phyloP scores from a whole-genome alignment of 2,888 invertebrate genomes.

The Lacanobia wlatinum region DNA sequence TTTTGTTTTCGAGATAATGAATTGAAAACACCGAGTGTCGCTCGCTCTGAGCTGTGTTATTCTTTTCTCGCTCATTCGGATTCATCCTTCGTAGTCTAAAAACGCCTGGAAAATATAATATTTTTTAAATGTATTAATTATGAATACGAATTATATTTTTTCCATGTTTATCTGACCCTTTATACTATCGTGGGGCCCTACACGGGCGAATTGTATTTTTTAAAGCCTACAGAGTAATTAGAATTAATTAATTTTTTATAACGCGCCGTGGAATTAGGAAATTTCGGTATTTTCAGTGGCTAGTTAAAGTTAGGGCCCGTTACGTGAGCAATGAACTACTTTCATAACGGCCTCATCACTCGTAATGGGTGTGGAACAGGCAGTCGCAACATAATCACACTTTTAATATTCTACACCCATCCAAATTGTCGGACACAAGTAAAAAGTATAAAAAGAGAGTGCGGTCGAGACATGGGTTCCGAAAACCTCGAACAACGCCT shows the following conservation, averaged over 20 bases:
- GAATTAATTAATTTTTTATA: conserved; percentile 71
- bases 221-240: conserved; percentile 74
- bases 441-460: conserved; percentile 66
- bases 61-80: conserved; percentile 89
- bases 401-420: conserved; percentile 61
- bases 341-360: conserved; percentile 53
- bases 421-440: conserved; percentile 62
- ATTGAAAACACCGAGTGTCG: conserved; percentile 89
- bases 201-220: conserved; percentile 72
- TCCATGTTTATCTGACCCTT: conserved; percentile 82
- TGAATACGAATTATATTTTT: conserved; percentile 81
- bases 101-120: conserved; percentile 74
- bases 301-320: conserved; percentile 50
- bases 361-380: conserved; percentile 45
- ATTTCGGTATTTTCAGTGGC: conserved; percentile 48
- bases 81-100: conserved; percentile 84
- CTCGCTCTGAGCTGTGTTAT: conserved; percentile 82
- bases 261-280: conserved; percentile 45
- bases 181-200: conserved; percentile 75
- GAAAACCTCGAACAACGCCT: conserved; percentile 78
- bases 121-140: conserved; percentile 87
- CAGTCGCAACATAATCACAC: conserved; percentile 53
- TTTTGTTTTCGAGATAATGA: conserved; percentile 91
- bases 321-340: conserved; percentile 53
- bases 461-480: conserved; percentile 69